phyloP scores from a whole-genome alignment of 2,113 vertebrate genomes.

The Panthera tigris region DNA sequence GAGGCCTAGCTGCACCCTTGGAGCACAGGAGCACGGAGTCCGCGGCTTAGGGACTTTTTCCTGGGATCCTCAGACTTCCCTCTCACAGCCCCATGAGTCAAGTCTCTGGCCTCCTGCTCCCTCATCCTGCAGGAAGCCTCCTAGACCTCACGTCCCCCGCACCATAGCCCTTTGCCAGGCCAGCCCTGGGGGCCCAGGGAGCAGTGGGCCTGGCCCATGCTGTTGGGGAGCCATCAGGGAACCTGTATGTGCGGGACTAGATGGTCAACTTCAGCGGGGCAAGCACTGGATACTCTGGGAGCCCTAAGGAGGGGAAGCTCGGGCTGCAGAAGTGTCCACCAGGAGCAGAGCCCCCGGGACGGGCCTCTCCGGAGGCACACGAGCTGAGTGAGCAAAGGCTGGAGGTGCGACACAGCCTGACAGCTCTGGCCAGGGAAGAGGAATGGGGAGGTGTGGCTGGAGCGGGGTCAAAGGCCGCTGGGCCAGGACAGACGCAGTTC shows the following conservation, averaged over 20 bases:
- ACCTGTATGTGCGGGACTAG: neutral
- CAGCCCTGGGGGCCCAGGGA: neutral
- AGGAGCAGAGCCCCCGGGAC: neutral
- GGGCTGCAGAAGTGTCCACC: neutral
- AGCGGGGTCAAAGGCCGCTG: neutral
- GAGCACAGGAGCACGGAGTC: neutral
- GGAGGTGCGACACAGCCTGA: neutral
- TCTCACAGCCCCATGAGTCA: neutral
- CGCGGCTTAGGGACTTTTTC: neutral
- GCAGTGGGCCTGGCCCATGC: neutral
- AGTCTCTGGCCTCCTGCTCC: neutral
- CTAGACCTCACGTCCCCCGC: neutral
- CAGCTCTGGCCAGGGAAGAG: neutral
- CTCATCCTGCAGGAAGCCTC: neutral
- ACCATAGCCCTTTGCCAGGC: neutral
- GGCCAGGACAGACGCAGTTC: neutral
- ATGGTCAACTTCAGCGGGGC: neutral
- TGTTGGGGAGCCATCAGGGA: neutral
- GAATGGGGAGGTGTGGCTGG: neutral
- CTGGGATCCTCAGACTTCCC: neutral
- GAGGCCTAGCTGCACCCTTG: neutral
- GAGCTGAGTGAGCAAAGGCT: neutral
- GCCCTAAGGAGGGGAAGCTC: rapidly evolving
- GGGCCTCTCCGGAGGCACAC: neutral
- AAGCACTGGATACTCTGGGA: neutral